Evolutionary conservation across 2,113 vertebrate genomes (phyloP).

Genomic region (Nyctereutes procyonoides): DNA sequence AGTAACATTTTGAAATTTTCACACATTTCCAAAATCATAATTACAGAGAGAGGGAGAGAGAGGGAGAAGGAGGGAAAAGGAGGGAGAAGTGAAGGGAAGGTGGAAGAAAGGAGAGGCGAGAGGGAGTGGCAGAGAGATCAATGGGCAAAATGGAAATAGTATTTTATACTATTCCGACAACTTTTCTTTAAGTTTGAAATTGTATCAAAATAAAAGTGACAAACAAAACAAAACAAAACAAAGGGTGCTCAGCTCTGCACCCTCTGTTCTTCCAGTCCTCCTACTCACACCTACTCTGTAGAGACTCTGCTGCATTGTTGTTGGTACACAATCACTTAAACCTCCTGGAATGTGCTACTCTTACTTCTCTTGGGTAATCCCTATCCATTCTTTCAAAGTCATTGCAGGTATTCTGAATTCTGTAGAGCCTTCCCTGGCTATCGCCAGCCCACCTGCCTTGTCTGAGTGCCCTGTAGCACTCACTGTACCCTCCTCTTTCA

Average conservation of each 20-base stretch:
- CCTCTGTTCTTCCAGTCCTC: not conserved
- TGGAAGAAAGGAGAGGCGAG: not conserved
- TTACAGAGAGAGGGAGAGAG: not conserved
- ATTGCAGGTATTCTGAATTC: not conserved
- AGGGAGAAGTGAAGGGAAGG: not conserved
- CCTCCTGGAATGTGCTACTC: not conserved
- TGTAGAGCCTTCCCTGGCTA: not conserved
- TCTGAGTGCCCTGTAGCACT: not conserved
- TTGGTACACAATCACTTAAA: accelerated
- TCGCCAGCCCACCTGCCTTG: not conserved
- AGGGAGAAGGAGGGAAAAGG: not conserved
- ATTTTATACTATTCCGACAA: not conserved
- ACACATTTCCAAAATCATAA: not conserved
- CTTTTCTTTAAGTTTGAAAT: not conserved
- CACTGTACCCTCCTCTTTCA: not conserved
- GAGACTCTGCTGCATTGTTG: not conserved
- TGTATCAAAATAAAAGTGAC: constrained; percentile 14
- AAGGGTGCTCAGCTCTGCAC: not conserved
- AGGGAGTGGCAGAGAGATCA: not conserved
- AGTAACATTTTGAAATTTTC: not conserved
- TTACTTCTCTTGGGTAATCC: not conserved
- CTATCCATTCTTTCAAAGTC: not conserved
- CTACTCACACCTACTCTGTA: too few species aligned
- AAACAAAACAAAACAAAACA: not conserved
- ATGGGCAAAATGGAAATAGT: not conserved